phyloP scores from a whole-genome alignment of 2,888 invertebrate genomes.

The Zygothrica quintamaculata region DNA sequence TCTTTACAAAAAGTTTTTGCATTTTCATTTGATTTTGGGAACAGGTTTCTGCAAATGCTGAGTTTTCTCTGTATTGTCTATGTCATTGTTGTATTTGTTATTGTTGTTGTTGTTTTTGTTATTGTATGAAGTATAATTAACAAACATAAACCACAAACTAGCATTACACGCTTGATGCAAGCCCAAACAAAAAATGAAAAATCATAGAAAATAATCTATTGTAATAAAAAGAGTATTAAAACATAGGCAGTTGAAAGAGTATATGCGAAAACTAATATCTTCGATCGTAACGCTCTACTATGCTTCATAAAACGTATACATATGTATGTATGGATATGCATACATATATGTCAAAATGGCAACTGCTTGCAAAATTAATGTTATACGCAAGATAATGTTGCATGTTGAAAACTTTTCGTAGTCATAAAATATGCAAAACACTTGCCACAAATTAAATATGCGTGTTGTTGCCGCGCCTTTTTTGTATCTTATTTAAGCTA shows the following conservation, averaged over 20 bases:
- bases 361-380: constrained; percentile 40
- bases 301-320: constrained; percentile 33
- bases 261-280: constrained; percentile 13
- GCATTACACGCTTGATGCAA: constrained; percentile 33
- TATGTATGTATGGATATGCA: background rate
- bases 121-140: constrained; percentile 20
- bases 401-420: constrained; percentile 17
- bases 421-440: constrained; percentile 38
- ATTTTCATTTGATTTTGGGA: constrained; percentile 8
- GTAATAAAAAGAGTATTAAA: constrained; percentile 11
- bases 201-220: constrained; percentile 43
- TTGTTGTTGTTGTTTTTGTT: constrained; percentile 20
- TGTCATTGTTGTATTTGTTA: constrained; percentile 30
- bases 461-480: constrained; percentile 16
- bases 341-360: constrained; percentile 22
- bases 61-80: constrained; percentile 20
- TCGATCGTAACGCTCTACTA: constrained; percentile 12
- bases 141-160: constrained; percentile 37
- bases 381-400: constrained; percentile 31
- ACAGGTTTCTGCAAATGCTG: constrained; percentile 40
- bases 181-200: constrained; percentile 36
- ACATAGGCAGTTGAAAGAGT: background rate
- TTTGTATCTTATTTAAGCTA: background rate
- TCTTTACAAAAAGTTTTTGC: constrained; percentile 14
- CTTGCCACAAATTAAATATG: constrained; percentile 21